Evolutionary conservation across 2,888 invertebrate species (phyloP), one percentile per base, ranked within the genome.

Genomic region (Antheraea assamensis): DNA sequence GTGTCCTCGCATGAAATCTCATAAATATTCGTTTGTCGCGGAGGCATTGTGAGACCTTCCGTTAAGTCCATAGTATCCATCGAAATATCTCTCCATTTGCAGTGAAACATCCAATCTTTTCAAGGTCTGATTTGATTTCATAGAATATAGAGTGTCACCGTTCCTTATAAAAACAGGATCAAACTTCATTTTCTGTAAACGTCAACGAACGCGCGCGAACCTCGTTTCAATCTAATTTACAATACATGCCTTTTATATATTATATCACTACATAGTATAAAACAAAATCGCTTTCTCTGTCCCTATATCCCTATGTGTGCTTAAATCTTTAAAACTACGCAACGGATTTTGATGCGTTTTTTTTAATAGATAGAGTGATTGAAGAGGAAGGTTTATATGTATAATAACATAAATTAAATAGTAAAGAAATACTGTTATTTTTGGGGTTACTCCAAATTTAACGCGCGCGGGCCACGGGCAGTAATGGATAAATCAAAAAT

Each of bases 151-250:
- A 75, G 76, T 80, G 76, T 82, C 82, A 80, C 79, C 76, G 76
- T 74, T 76, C 77, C 75, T 82, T 84, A 84, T 86, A 87, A 87
- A 87, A 89, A 85, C 82, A 82, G 81, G 85, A 86, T 85, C 86
- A 87, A 88, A 90, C 87, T 87, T 87, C 85, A 84, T 90, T 90
- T 87, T 79, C 81, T 82, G 82, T 82, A 49, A 66, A 71, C 71
- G 55, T 66, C 35, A 71, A 52, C 64, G 71, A 61, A 42, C 42
- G 71, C 71, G 49, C 61, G 64, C 64, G 64, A 27, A 35, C 84
- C 86, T 86, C 86, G 84, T 87, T 87, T 78, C 80, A 87, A 90
- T 90, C 87, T 85, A 90, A 91, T 90, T 90, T 88, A 85, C 85
- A 82, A 80, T 80, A 76, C 80, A 76, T 70, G 75, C 74, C 77